These are phyloP conservation scores for Hartigia nigra DNA, from an alignment of 2,888 invertebrate species.

Conservation along the genomic window DNA sequence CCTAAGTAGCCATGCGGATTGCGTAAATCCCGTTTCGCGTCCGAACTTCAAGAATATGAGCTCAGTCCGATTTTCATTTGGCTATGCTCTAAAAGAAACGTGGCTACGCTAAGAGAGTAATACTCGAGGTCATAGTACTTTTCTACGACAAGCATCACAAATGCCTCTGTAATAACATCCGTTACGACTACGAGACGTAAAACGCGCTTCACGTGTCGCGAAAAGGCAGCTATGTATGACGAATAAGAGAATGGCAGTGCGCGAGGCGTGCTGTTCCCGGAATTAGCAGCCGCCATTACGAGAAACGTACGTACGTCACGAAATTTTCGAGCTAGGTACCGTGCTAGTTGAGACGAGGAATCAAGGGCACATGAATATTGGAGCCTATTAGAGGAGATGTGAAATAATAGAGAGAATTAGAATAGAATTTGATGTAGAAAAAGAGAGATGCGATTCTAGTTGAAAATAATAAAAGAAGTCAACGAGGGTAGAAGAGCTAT, in stretches of 20 bases:
- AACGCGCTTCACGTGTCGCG: slow-evolving; percentile 1
- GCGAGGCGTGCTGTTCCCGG: slow-evolving; percentile 51
- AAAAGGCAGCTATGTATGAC: not conserved
- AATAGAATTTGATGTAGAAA: not conserved
- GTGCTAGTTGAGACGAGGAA: not conserved
- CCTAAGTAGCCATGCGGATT: not conserved
- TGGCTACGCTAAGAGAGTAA: not conserved
- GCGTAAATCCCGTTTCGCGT: not conserved
- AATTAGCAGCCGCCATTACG: slow-evolving; percentile 58
- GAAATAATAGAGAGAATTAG: not conserved
- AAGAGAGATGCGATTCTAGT: not conserved
- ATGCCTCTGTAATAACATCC: not conserved
- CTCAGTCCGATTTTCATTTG: not conserved
- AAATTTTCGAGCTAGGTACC: slow-evolving; percentile 33
- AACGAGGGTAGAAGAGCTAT: not conserved
- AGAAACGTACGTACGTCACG: slow-evolving; percentile 47
- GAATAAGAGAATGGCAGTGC: slow-evolving; percentile 34
- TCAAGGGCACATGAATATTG: slow-evolving; percentile 11
- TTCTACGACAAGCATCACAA: not conserved
- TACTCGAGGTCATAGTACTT: not conserved
- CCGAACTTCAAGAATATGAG: not conserved
- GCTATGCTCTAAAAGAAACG: not conserved
- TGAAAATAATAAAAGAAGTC: not conserved
- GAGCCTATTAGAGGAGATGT: slow-evolving; percentile 15
- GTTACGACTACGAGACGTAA: not conserved